These are phyloP conservation scores for Sardina pilchardus DNA, from an alignment of 2,113 vertebrate species.

Conservation along the genomic window DNA sequence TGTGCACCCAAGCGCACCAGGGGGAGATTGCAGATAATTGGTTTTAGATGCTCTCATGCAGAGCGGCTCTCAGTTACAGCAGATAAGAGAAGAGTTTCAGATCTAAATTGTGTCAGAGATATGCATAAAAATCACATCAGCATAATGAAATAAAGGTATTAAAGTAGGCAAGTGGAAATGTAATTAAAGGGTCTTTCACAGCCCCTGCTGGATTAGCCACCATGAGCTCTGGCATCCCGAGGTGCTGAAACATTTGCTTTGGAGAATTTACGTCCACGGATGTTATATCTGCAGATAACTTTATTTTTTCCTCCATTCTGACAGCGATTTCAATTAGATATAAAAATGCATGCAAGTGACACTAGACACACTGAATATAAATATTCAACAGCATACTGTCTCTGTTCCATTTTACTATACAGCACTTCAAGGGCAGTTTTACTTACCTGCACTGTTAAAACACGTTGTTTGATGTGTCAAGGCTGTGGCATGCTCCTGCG, in stretches of 20 bases:
- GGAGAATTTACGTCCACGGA: constrained; percentile 38
- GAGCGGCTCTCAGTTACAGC: constrained; percentile 52
- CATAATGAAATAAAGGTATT: constrained; percentile 72
- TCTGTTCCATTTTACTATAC: too few relatives aligned
- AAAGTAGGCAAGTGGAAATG: constrained; percentile 57
- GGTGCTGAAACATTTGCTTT: constrained; percentile 44
- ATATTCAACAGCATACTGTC: background rate
- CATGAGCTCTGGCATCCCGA: constrained; percentile 45
- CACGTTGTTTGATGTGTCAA: too few relatives aligned
- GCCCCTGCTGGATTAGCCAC: constrained; percentile 56
- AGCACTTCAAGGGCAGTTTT: too few relatives aligned
- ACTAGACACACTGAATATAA: background rate
- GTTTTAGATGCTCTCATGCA: constrained; percentile 71
- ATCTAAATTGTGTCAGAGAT: constrained; percentile 64
- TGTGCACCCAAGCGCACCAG: constrained; percentile 52
- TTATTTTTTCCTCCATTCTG: background rate
- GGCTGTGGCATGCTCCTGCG: too few relatives aligned
- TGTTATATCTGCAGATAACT: constrained; percentile 4
- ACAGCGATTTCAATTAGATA: background rate
- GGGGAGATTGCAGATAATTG: constrained; percentile 68
- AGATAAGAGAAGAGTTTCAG: constrained; percentile 65
- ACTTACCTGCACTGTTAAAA: background rate
- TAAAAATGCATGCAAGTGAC: background rate
- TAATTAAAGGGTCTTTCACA: constrained; percentile 68
- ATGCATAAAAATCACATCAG: constrained; percentile 69